Base-by-base conservation (phyloP, 2,113 vertebrate genomes). In the Alethe castanea region DNA sequence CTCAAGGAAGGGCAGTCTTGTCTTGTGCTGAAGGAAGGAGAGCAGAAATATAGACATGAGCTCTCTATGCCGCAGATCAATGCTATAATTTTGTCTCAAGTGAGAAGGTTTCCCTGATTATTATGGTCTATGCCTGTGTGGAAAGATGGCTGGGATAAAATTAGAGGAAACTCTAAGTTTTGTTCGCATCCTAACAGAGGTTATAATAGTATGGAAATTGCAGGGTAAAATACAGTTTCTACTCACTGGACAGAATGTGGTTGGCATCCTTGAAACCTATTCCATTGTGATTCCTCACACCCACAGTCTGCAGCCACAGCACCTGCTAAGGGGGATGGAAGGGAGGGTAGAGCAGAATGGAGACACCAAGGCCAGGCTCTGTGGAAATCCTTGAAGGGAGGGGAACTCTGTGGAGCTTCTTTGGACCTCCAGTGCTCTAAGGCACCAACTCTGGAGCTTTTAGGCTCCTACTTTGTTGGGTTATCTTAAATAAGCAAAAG, bases 361-460 rank as follows among this genome's bases (percentile, higher is more conserved):
- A 38, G 59, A 64, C 12, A 15, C n/a, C 0, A 0, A 0, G 0
- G 28, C n/a, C 69, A 45, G 40, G 67, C 14, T 47, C 40, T 33
- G 38, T 9, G 29, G 81, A 10, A 64, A 47, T n/a, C 23, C 40
- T 40, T n/a, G 12, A 5, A 29, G 24, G 19, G 24, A 19, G 29
- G 15, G 29, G 14, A 48, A 19, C 38, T 38, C 38, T 38, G 38
- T 38, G 38, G 38, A 38, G 38, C 9, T 38, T 38, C 38, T 38
- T 38, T 38, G 38, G 38, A 35, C 35, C 35, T 35, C 35, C 35
- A 35, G 35, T 38, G 38, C 38, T 38, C 38, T 38, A 38, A 38
- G 38, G 38, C 38, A 38, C 38, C 38, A 38, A 38, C 38, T 38
- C 38, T 38, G 38, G 38, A 38, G 38, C 38, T 38, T 11, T 11